A percentile compares a stretch with the other conserved stretches of the same genome.
These are phyloP conservation scores for Luperina nickerlii DNA, from an alignment of 2,888 invertebrate genomes.

Conservation along the genomic window DNA sequence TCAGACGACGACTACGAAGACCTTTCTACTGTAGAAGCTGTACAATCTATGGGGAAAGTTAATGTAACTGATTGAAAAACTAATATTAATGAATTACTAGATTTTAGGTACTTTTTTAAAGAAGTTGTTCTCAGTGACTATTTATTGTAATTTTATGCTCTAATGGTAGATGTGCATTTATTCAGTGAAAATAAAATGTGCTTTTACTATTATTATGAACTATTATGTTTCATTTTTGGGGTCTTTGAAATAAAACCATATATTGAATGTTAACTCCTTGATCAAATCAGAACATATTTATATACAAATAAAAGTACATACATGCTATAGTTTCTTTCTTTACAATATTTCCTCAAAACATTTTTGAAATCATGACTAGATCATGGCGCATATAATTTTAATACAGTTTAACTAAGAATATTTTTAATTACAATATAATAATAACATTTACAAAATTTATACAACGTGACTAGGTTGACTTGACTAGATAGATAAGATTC, in stretches of 20 bases:
- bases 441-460: constrained; percentile 70
- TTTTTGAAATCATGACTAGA: constrained; percentile 45
- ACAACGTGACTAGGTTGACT: constrained; percentile 69
- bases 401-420: constrained; percentile 34
- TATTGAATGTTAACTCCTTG: constrained; percentile 54
- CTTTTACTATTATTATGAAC: constrained; percentile 61
- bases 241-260: constrained; percentile 59
- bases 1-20: constrained; percentile 92
- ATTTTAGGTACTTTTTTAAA: constrained; percentile 29
- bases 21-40: constrained; percentile 92
- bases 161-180: constrained; percentile 58
- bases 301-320: constrained; percentile 60
- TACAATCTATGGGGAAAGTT: constrained; percentile 84
- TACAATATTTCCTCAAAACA: constrained; percentile 47
- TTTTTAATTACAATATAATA: constrained; percentile 50
- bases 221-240: constrained; percentile 58
- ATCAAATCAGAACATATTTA: constrained; percentile 70
- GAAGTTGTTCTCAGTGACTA: constrained; percentile 15
- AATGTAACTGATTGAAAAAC: constrained; percentile 77
- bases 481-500: constrained; percentile 57
- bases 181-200: constrained; percentile 65
- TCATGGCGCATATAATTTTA: constrained; percentile 39
- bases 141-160: constrained; percentile 18
- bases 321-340: constrained; percentile 47
- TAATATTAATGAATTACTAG: constrained; percentile 18